Conservation (phyloP, 2,888 invertebrate species). For the Mythimna lalbum region DNA sequence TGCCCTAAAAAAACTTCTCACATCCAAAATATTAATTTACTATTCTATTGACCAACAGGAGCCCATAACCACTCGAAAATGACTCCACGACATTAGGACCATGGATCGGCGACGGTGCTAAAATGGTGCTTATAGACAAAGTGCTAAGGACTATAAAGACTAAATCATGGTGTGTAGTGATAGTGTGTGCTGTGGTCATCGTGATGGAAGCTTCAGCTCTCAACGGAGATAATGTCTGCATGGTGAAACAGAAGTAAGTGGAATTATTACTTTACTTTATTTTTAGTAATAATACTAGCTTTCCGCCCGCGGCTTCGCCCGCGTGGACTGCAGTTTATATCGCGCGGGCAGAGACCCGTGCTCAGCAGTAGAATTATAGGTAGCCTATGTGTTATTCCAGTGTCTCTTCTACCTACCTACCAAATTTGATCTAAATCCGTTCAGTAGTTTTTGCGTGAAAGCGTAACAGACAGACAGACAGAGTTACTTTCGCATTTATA, state of each 20-base stretch:
- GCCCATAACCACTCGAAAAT: conserved; percentile 28
- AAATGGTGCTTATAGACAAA: conserved; percentile 66
- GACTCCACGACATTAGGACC: conserved; percentile 46
- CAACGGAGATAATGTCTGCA: conserved; percentile 87
- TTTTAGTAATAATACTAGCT: neutral
- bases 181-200: conserved; percentile 66
- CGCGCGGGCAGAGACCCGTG: too few species aligned
- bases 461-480: too few species aligned
- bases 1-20: neutral
- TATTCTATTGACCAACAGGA: conserved; percentile 26
- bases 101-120: conserved; percentile 66
- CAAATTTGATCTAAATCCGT: too few species aligned
- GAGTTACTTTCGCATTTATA: too few species aligned
- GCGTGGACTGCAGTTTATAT: too few species aligned
- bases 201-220: conserved; percentile 75
- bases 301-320: too few species aligned
- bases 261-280: neutral
- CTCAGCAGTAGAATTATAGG: too few species aligned
- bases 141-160: conserved; percentile 71
- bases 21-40: neutral
- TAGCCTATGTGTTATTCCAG: too few species aligned
- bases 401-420: too few species aligned
- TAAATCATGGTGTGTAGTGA: conserved; percentile 75
- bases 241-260: conserved; percentile 89
- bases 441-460: too few species aligned